These are phyloP conservation scores for Elephantulus edwardii DNA, from an alignment of 2,113 vertebrate genomes.

Conservation along the genomic window DNA sequence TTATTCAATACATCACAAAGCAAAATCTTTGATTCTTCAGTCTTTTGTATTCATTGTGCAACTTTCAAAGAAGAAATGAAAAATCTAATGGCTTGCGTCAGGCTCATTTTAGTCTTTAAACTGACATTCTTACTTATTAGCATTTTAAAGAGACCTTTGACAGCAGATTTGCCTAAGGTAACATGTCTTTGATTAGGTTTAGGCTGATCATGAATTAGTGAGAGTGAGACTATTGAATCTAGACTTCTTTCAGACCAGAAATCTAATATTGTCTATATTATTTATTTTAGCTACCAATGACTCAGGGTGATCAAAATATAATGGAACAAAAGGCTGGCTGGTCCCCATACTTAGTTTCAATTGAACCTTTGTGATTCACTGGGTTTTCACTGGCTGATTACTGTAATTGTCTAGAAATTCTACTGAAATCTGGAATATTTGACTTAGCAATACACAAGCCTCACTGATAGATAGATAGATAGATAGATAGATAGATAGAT, in stretches of 20 bases:
- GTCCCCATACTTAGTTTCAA: background rate
- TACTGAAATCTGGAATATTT: background rate
- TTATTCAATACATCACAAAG: no score
- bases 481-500: no score
- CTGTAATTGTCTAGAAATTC: background rate
- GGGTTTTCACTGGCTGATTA: background rate
- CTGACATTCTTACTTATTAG: no score
- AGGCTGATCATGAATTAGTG: background rate
- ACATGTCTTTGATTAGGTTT: no score
- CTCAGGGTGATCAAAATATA: background rate
- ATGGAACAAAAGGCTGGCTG: background rate
- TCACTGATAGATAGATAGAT: background rate
- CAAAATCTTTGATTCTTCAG: no score
- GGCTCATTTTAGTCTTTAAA: no score
- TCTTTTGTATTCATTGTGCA: no score
- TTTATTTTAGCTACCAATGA: background rate
- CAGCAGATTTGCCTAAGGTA: no score
- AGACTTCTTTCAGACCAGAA: background rate
- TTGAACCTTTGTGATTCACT: background rate
- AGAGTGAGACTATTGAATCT: background rate
- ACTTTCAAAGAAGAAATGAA: no score
- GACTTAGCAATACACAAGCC: background rate
- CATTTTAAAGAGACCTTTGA: no score
- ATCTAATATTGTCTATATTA: background rate
- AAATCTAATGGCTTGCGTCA: no score